Base-by-base conservation (phyloP, 2,797 vertebrate genomes). In the Diplodus sargus region DNA sequence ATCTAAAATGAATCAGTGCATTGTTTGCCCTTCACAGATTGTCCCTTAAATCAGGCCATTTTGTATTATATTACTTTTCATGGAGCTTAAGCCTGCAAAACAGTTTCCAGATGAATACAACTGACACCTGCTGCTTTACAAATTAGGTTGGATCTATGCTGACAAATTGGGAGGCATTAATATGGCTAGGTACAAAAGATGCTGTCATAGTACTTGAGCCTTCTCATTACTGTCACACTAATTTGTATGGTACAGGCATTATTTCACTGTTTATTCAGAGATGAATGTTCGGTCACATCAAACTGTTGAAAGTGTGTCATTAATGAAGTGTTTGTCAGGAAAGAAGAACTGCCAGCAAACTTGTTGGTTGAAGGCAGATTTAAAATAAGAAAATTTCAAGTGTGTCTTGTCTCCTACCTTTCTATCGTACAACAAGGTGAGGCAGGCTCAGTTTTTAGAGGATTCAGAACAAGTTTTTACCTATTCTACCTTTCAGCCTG, bases 121-220 rank as follows among this genome's bases (percentile, higher is more conserved):
- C 20, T 72, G 57, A 73, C 71, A 64, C 85, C 20, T 67, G 59
- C 53, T 79, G 79, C 54, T 71, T 87, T 74, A 34, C 3, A 30
- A 78, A 82, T 79, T 49, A 64, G n/a, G 15, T 58, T 51, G 4
- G 45, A 79, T 66, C 52, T 12, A 0, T 65, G 49, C 61, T 74
- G 68, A 77, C 71, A 83, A 71, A 78, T 30, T 48, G 48, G n/a
- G 45, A 53, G 65, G 60, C 45, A 25, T 56, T 68, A 39, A 65
- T 58, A 54, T 22, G 51, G 30, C 56, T 28, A 52, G 45, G 69
- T 62, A 61, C 11, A 82, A 73, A 81, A 70, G 47, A 34, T 23
- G 53, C 70, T 72, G 73, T 70, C 68, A 45, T 45, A 74, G 74
- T 59, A 68, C 73, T 64, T 28, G 34, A 75, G 58, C 39, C 42